Evolutionary conservation across 2,888 invertebrate species (phyloP), one percentile per base, ranked within the genome.

Genomic region (Agrotis exclamationis): DNA sequence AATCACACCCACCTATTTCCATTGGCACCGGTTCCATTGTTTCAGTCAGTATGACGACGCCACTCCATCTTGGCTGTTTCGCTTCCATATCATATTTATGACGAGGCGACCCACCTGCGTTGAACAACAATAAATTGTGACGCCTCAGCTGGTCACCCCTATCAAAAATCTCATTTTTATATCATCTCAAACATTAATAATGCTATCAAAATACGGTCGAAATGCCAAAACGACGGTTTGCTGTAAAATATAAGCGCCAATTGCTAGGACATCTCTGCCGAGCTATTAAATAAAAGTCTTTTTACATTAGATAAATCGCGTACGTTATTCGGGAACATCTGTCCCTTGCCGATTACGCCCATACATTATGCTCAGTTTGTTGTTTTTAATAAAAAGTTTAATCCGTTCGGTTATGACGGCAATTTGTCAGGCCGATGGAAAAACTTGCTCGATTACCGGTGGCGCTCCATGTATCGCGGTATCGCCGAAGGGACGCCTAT

Each of bases 321-420:
- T 86, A 89, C 93, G 95, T 94, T 94, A 94, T 95, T 95, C 92
- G 94, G 94, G 91, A 94, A 93, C 95, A 96, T 96, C 95, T 96
- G 96, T 95, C 95, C 95, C 95, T 92, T 93, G 92, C 93, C 94
- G 95, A 95, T 95, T 95, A 95, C 94, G 92, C 89, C 93, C 92
- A 94, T 95, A 95, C 95, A 95, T 96, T 96, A 95, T 95, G 93
- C 95, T 92, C 94, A 93, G 95, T 95, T 95, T 96, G 95, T 95
- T 96, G 95, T 96, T 95, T 95, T 96, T 96, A 96, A 95, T 96
- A 96, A 96, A 96, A 96, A 96, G 95, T 96, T 96, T 95, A 96
- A 96, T 96, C 95, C 95, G 94, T 95, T 94, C 94, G 92, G 94
- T 96, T 96, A 96, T 96, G 96, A 94, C 91, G 91, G 95, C 92